phyloP scores from a whole-genome alignment of 2,888 invertebrate species.

The Cosmorhoe ocellata region DNA sequence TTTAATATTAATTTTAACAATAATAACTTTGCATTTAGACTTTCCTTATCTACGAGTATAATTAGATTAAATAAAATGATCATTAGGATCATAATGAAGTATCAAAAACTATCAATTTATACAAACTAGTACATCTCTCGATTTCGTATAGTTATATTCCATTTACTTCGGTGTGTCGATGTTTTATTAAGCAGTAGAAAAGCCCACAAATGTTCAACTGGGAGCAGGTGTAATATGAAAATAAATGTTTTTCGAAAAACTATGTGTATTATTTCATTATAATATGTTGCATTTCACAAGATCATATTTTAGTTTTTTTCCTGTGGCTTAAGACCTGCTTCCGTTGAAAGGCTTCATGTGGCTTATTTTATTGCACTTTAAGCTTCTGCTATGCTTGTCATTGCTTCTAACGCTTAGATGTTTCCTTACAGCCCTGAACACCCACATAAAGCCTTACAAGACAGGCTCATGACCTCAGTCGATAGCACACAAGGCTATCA shows the following conservation, averaged over 20 bases:
- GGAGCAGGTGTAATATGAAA: slow-evolving; percentile 38
- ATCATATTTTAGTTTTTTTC: slow-evolving; percentile 3
- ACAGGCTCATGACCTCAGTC: slow-evolving; percentile 43
- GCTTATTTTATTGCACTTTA: slow-evolving; percentile 37
- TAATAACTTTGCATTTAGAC: too few species aligned
- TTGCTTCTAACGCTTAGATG: slow-evolving; percentile 36
- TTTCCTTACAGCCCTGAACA: slow-evolving; percentile 48
- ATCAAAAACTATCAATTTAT: too few species aligned
- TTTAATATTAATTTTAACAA: too few species aligned
- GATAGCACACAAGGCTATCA: slow-evolving; percentile 69
- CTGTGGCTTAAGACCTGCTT: slow-evolving; percentile 60
- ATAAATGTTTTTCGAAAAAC: slow-evolving; percentile 26
- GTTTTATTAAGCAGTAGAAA: slow-evolving; percentile 16
- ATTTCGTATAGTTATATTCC: too few species aligned
- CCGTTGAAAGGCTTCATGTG: slow-evolving; percentile 53
- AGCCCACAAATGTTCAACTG: slow-evolving; percentile 28
- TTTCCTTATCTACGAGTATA: too few species aligned
- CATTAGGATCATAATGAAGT: too few species aligned
- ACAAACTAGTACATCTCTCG: too few species aligned
- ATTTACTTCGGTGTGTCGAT: background rate
- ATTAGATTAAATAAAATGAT: too few species aligned
- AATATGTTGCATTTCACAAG: background rate
- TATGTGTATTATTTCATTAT: slow-evolving; percentile 32
- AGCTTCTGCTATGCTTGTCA: slow-evolving; percentile 41
- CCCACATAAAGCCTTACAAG: slow-evolving; percentile 39